Base-by-base conservation (phyloP, 2,113 vertebrate genomes). In the Anoura caudifer region DNA sequence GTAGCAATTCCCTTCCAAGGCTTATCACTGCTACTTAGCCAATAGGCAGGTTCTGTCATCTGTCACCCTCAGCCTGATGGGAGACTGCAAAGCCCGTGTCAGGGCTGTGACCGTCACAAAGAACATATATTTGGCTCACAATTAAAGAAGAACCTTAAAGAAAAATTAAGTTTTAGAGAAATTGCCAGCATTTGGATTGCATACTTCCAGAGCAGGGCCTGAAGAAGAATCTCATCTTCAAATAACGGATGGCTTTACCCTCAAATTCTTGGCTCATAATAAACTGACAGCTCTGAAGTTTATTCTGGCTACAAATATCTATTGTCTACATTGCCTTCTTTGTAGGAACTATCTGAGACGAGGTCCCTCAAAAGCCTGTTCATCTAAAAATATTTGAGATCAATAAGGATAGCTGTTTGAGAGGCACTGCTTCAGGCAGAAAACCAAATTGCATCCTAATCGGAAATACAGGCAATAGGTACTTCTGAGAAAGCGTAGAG, bases 151-250 rank as follows among this genome's bases (percentile, higher is more conserved):
- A 36, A 86, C 63, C 20, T n/a, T 47, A 59, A 91, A 86, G 41
- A 61, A 73, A 73, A 91, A 82, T 75, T 19, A 43, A n/a, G 9
- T 70, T 92, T 90, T 79, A 16, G 38, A 95, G 54, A 91, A 95
- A 65, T 72, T 56, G 16, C n/a, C 77, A 69, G 19, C 31, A 95
- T 82, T 88, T n/a, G 17, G 20, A 38, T 89, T 83, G 86, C 69
- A 63, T 79, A 59, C 28, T 67, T 93, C 61, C 76, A 61, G 63
- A 88, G 85, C 14, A 75, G 43, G 54, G 19, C n/a, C 52, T 45
- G 16, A 31, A 89, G 82, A 95, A 94, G 79, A 79, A 84, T 22
- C 65, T 92, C 47, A 31, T 14, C 77, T 87, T 93, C 89, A 85
- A 88, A 33, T 87, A 87, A 84, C 33, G 45, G 33, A 33, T 70